Conservation (phyloP, 2,888 invertebrate genomes). For the Amphimallon solstitiale region DNA sequence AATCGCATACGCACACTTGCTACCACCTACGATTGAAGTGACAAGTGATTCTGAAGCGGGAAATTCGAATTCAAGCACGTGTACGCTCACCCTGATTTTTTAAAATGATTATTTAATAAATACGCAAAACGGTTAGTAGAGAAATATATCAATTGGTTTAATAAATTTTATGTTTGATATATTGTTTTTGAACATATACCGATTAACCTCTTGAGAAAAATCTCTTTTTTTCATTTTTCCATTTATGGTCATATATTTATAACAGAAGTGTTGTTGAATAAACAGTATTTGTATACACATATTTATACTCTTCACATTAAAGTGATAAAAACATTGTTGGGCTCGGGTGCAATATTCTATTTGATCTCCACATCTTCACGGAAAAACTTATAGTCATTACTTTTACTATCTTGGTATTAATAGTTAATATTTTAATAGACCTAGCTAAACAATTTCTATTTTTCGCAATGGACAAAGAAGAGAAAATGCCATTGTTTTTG, state of each 20-base stretch:
- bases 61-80: conserved; percentile 2
- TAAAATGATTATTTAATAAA: no score
- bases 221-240: no score
- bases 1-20: conserved; percentile 3
- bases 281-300: no score
- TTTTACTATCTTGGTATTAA: conserved; percentile 38
- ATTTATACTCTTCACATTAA: conserved; percentile 20
- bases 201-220: no score
- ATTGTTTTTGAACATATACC: no score
- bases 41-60: conserved; percentile 36
- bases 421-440: not conserved
- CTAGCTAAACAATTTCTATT: not conserved
- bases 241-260: not conserved
- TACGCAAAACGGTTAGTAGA: no score
- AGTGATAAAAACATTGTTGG: conserved; percentile 46
- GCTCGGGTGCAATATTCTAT: conserved; percentile 49
- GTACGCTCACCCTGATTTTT: not conserved
- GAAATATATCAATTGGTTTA: no score
- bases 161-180: no score
- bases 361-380: conserved; percentile 35
- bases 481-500: conserved; percentile 28
- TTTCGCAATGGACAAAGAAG: conserved; percentile 27
- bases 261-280: no score
- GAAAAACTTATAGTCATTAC: conserved; percentile 30
- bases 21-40: conserved; percentile 20